A percentile compares a stretch with the other conserved stretches of the same genome.
Evolutionary conservation across 2,797 vertebrate species (phyloP).

Genomic region (Sebastes miniatus): DNA sequence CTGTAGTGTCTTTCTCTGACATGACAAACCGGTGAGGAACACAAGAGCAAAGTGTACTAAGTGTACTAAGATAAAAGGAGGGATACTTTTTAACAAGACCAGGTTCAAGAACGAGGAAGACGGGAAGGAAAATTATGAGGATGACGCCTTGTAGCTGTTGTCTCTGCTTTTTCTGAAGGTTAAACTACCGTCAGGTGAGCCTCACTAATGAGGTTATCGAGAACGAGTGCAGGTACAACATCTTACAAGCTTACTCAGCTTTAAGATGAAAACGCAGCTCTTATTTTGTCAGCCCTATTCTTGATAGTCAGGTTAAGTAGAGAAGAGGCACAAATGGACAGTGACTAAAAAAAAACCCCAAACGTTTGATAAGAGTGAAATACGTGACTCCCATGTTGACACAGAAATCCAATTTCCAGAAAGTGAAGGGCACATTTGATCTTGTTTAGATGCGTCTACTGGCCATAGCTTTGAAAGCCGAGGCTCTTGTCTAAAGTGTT

Average conservation of each 20-base stretch:
- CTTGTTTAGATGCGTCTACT: constrained; percentile 57
- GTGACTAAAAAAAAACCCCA: background rate
- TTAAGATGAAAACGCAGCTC: constrained; percentile 23
- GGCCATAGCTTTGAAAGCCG: constrained; percentile 45
- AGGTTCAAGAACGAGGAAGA: constrained; percentile 23
- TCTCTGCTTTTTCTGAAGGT: constrained; percentile 28
- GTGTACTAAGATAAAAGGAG: constrained; percentile 29
- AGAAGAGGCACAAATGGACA: constrained; percentile 26
- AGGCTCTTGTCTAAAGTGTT: constrained; percentile 60
- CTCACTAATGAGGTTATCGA: constrained; percentile 32
- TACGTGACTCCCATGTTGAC: constrained; percentile 40
- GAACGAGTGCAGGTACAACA: constrained; percentile 31
- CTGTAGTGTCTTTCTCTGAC: background rate
- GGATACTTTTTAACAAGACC: constrained; percentile 26
- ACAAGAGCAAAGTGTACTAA: constrained; percentile 5
- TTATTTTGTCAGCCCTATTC: constrained; percentile 14
- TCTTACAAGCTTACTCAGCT: background rate
- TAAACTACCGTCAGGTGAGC: constrained; percentile 26
- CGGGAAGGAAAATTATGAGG: background rate
- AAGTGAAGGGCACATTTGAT: constrained; percentile 65
- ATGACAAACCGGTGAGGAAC: background rate
- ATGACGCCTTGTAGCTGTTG: background rate
- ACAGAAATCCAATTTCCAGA: constrained; percentile 48
- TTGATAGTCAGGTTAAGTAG: constrained; percentile 1
- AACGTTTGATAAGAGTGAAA: constrained; percentile 22